Conservation (phyloP, 2,113 vertebrate genomes). For the Planiliza haematocheilus region DNA sequence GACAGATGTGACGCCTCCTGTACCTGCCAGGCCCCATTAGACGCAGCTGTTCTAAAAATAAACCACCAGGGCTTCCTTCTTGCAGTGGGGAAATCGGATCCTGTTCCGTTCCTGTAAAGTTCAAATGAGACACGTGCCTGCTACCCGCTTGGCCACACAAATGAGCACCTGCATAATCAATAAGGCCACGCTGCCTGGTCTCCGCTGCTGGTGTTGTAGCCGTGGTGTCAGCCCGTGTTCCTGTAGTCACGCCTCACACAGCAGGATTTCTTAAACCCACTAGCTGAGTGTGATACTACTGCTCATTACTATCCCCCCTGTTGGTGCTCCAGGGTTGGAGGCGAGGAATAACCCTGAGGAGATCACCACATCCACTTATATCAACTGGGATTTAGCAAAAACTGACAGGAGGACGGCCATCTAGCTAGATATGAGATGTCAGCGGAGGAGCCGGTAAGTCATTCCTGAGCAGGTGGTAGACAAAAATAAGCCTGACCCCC, state of each 20-base stretch:
- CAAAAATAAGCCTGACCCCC: slow-evolving; percentile 52
- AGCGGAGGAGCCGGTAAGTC: slow-evolving; percentile 36
- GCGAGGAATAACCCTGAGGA: slow-evolving; percentile 38
- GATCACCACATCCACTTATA: slow-evolving; percentile 31
- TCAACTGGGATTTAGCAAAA: slow-evolving; percentile 36
- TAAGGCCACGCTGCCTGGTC: slow-evolving; percentile 55
- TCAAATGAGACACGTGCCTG: slow-evolving; percentile 79
- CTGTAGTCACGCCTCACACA: slow-evolving; percentile 60
- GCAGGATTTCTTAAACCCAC: slow-evolving; percentile 49
- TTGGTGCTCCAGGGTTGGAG: slow-evolving; percentile 41
- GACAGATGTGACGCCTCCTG: slow-evolving; percentile 85
- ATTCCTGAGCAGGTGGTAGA: slow-evolving; percentile 60
- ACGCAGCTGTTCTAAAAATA: slow-evolving; percentile 83
- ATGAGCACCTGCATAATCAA: slow-evolving; percentile 79
- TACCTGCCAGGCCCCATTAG: slow-evolving; percentile 85
- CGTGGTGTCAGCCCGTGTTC: slow-evolving; percentile 51
- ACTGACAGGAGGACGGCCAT: slow-evolving; percentile 33
- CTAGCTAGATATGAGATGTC: slow-evolving; percentile 29
- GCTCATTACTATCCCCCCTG: slow-evolving; percentile 67
- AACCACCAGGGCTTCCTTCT: slow-evolving; percentile 68
- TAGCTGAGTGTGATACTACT: slow-evolving; percentile 50
- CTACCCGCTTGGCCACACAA: slow-evolving; percentile 77
- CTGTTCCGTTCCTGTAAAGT: slow-evolving; percentile 79
- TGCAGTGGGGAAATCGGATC: slow-evolving; percentile 67
- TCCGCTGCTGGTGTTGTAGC: slow-evolving; percentile 47